phyloP scores from a whole-genome alignment of 1,140 invertebrate species.

The Papilio polytes region DNA sequence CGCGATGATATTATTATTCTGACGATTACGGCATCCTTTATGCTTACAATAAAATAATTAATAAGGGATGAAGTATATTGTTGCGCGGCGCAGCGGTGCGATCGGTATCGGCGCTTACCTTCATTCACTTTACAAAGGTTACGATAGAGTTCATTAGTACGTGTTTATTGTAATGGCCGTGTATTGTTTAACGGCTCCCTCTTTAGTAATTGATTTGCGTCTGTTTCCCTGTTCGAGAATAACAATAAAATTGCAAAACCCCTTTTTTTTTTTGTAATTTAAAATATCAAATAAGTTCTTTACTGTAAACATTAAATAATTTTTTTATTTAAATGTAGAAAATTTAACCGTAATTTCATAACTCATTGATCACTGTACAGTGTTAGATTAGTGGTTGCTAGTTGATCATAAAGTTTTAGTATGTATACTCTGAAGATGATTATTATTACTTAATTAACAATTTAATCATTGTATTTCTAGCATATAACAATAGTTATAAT shows the following conservation, averaged over 20 bases:
- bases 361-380: background rate
- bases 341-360: no score
- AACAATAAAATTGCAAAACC: constrained; percentile 29
- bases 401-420: background rate
- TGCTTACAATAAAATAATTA: constrained; percentile 84
- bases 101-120: constrained; percentile 78
- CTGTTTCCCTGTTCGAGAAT: constrained; percentile 38
- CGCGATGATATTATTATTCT: constrained; percentile 83
- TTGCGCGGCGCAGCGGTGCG: constrained; percentile 69
- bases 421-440: no score
- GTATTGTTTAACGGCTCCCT: constrained; percentile 50
- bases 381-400: background rate
- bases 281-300: background rate
- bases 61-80: constrained; percentile 83
- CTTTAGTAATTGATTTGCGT: constrained; percentile 52
- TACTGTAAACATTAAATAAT: background rate
- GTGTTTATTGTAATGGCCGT: constrained; percentile 47
- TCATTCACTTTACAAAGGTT: constrained; percentile 69
- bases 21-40: constrained; percentile 83
- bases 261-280: background rate
- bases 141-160: constrained; percentile 69
- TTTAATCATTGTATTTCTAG: background rate
- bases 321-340: background rate
- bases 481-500: constrained; percentile 39
- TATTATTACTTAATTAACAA: background rate